Base-by-base conservation (phyloP, 2,797 vertebrate species). In the Menidia menidia region DNA sequence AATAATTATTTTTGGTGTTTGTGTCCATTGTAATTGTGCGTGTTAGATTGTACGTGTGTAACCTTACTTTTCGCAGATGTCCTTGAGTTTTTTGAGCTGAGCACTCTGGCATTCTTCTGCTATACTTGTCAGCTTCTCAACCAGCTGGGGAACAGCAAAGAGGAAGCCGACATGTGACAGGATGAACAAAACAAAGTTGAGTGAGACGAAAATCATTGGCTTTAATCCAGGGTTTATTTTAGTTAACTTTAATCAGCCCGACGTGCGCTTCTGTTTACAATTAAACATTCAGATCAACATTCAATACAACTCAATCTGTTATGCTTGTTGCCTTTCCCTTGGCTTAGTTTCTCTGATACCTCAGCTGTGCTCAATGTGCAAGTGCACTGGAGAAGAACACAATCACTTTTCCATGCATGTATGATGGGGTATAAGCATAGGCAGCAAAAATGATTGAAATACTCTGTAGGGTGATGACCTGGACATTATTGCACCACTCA, bases 81-180 rank as follows among this genome's bases (percentile, higher is more conserved):
- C 98, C 85, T 95, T 95, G 75, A 98, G 89, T 89, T 98, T 99
- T 92, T 98, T 99, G 61, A 99, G 78, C 86, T 99, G 97, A 78
- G 88, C 94, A 75, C 88, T 97, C 90, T 99, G 98, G 88, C 97
- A 97, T 68, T 99, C 97, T 75, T 98, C 97, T 11, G 97, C 95
- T 60, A 99, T 96, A 51, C 94, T 91, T 7, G 93, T 97, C 90
- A 99, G 79, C 85, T 99, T 99, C 81, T 99, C 97, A 67, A 99
- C 95, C 80, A 99, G 95, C 98, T 99, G 71, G 3, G 67, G 4
- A 73, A 44, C 47, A 7, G 64, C 0, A 72, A 12, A 52, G 1
- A 56, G 3, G 42, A 4, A 19, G 35, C 35, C 3, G 25, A 31
- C 9, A 16, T 31, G 4, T 1, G 6, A 81, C 0, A 44, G 12